Conservation (phyloP, 2,113 vertebrate species). For the Hylia prasina region DNA sequence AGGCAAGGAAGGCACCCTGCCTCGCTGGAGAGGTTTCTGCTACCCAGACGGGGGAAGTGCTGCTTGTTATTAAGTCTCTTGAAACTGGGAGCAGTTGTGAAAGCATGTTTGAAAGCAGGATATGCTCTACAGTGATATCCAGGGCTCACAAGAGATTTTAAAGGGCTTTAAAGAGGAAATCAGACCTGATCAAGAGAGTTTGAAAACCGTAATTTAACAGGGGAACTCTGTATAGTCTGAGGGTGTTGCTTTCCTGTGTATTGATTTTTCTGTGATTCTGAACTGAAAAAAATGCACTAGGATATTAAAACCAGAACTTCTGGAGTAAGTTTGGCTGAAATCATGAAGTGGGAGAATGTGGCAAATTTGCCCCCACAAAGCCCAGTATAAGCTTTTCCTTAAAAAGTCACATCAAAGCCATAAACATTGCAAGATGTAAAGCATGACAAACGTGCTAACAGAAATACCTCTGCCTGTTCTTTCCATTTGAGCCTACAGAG, state of each 20-base stretch:
- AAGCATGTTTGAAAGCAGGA: slow-evolving; percentile 47
- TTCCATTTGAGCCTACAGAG: background rate
- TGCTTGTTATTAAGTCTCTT: slow-evolving; percentile 46
- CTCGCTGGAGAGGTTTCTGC: slow-evolving; percentile 7
- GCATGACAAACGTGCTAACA: background rate
- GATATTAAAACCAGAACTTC: slow-evolving; percentile 66
- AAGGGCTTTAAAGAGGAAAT: slow-evolving; percentile 57
- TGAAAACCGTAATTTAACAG: slow-evolving; percentile 11
- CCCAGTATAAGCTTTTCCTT: slow-evolving; percentile 27
- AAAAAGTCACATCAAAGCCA: slow-evolving; percentile 62
- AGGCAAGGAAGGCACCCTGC: slow-evolving; percentile 53
- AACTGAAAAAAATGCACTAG: slow-evolving; percentile 12
- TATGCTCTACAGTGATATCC: slow-evolving; percentile 37
- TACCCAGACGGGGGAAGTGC: slow-evolving; percentile 42
- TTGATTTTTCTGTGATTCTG: slow-evolving; percentile 49
- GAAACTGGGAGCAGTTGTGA: slow-evolving; percentile 29
- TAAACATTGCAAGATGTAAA: slow-evolving; percentile 63
- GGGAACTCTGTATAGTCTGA: background rate
- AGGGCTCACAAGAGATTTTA: slow-evolving; percentile 39
- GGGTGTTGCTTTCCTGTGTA: slow-evolving; percentile 9
- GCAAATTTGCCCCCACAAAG: slow-evolving; percentile 37
- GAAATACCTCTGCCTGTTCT: background rate
- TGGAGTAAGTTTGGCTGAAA: slow-evolving; percentile 62
- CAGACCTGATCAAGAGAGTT: slow-evolving; percentile 20
- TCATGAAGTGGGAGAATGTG: slow-evolving; percentile 47